Conservation (phyloP, 1,140 invertebrate species). For the Periplaneta americana region DNA sequence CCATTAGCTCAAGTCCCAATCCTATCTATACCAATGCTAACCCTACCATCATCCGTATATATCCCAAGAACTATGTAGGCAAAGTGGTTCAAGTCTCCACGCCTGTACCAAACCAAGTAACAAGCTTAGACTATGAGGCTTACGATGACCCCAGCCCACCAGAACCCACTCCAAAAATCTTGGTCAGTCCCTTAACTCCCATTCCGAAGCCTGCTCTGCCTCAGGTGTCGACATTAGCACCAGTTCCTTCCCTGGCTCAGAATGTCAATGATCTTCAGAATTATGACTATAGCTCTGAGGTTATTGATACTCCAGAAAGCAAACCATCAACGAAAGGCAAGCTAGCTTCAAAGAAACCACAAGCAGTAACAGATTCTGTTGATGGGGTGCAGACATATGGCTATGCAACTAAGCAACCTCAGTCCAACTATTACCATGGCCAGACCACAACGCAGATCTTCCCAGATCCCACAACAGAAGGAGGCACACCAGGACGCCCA, state of each 20-base stretch:
- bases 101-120: not conserved
- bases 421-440: not conserved
- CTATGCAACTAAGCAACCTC: conserved; percentile 2
- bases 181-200: not conserved
- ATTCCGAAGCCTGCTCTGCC: not conserved
- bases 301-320: not conserved
- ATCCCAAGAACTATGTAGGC: not conserved
- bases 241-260: not conserved
- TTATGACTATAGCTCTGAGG: not conserved
- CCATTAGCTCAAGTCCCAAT: not conserved
- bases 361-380: not conserved
- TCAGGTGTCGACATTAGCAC: not conserved
- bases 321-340: not conserved
- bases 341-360: not conserved
- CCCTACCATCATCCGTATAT: too few species aligned
- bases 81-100: not conserved
- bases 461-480: conserved; percentile 32
- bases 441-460: not conserved
- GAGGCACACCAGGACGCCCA: conserved; percentile 67
- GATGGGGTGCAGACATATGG: not conserved
- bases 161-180: too few species aligned
- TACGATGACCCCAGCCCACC: not conserved
- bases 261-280: not conserved
- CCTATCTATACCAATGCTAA: not conserved
- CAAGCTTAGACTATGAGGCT: not conserved